Conservation (phyloP, 1,140 invertebrate species). For the Hyles vespertilio region DNA sequence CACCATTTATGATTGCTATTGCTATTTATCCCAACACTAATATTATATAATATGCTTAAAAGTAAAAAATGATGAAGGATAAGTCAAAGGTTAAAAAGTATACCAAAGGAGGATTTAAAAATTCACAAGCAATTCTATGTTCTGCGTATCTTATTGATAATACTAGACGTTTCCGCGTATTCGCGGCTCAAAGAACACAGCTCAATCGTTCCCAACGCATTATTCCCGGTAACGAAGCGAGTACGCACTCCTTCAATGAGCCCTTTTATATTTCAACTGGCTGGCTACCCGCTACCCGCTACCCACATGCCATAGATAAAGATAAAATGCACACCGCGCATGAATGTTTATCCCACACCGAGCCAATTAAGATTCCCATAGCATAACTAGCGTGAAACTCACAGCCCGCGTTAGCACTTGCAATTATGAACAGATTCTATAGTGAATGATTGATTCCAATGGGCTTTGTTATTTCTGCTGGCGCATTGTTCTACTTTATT, state of each 20-base stretch:
- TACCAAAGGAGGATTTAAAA: too few species aligned
- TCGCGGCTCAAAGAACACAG: too few species aligned
- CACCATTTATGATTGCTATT: too few species aligned
- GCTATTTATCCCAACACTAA: too few species aligned
- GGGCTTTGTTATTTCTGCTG: not conserved
- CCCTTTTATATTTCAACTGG: not conserved
- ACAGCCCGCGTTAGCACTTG: slow-evolving; percentile 9
- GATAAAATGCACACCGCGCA: not conserved
- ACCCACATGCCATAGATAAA: slow-evolving; percentile 1
- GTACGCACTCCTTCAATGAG: not conserved
- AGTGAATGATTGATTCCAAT: slow-evolving; percentile 18
- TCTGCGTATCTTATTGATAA: too few species aligned
- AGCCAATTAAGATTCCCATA: slow-evolving; percentile 21
- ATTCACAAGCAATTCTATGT: too few species aligned
- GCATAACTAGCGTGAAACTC: slow-evolving; percentile 15
- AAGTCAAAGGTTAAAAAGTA: too few species aligned
- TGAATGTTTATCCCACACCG: slow-evolving; percentile 5
- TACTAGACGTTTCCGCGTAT: too few species aligned
- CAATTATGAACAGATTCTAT: slow-evolving; percentile 15
- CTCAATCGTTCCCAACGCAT: too few species aligned
- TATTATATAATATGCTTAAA: too few species aligned
- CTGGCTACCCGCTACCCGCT: not conserved
- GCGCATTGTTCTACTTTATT: slow-evolving; percentile 1
- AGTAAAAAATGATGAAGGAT: too few species aligned
- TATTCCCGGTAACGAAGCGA: too few species aligned